Percentiles rank a stretch among this genome's conserved stretches.
phyloP scores from a whole-genome alignment of 2,888 invertebrate genomes.

The Gnatocerus cornutus region DNA sequence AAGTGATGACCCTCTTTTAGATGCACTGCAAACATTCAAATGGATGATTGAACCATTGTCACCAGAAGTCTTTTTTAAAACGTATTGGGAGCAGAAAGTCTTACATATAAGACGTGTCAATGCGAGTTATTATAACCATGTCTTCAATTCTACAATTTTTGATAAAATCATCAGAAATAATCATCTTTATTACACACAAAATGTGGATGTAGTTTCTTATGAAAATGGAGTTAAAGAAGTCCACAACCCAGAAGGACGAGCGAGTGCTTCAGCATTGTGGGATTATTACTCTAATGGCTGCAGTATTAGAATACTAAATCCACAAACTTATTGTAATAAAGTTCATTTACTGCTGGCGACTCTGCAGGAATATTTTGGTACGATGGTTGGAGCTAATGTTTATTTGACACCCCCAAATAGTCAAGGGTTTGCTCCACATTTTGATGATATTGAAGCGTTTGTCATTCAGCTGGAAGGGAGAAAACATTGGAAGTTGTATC shows the following conservation, averaged over 20 bases:
- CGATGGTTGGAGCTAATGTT: conserved; percentile 95
- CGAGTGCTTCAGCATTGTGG: conserved; percentile 88
- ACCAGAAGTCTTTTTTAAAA: conserved; percentile 66
- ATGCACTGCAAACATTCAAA: conserved; percentile 74
- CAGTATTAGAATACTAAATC: conserved; percentile 92
- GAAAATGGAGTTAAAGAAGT: conserved; percentile 85
- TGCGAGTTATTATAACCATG: conserved; percentile 78
- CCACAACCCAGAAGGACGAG: conserved; percentile 87
- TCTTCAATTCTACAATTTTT: conserved; percentile 84
- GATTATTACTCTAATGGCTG: conserved; percentile 92
- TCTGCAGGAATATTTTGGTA: conserved; percentile 94
- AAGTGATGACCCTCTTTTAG: conserved; percentile 1
- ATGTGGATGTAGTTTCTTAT: conserved; percentile 95
- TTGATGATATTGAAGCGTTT: conserved; percentile 99
- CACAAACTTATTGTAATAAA: conserved; percentile 85
- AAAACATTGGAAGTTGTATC: conserved; percentile 95
- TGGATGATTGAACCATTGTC: conserved; percentile 83
- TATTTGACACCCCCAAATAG: conserved; percentile 96
- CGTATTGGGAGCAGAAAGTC: conserved; percentile 89
- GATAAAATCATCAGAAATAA: conserved; percentile 85
- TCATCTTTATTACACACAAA: conserved; percentile 86
- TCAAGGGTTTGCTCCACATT: conserved; percentile 99
- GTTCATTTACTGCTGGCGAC: conserved; percentile 81
- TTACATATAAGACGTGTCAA: conserved; percentile 80
- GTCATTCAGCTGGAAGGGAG: conserved; percentile 96